Evolutionary conservation across 1,140 invertebrate species (phyloP).

Genomic region (Diuraphis noxia): DNA sequence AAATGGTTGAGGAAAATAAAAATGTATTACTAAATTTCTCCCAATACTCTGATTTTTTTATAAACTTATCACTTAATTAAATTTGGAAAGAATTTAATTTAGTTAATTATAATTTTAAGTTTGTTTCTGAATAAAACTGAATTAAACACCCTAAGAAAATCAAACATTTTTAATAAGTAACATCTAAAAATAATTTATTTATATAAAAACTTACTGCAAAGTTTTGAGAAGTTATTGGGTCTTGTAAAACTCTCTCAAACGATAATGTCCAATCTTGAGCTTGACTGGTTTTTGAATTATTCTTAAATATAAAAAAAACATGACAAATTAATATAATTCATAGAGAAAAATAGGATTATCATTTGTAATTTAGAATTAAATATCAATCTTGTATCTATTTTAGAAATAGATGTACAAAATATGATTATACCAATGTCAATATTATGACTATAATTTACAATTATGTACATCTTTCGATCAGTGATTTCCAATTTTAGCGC

Average conservation of each 20-base stretch:
- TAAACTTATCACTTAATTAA: neutral
- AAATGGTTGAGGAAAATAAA: neutral
- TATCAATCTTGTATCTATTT: neutral
- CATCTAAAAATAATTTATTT: neutral
- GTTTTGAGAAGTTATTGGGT: conserved; percentile 81
- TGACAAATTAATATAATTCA: neutral
- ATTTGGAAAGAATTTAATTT: neutral
- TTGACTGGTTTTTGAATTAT: conserved; percentile 60
- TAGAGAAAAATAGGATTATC: neutral
- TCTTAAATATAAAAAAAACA: conserved; percentile 58
- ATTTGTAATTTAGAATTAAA: neutral
- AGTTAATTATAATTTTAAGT: neutral
- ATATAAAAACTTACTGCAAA: conserved; percentile 76
- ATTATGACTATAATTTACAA: neutral
- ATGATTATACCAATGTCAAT: neutral
- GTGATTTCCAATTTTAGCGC: neutral
- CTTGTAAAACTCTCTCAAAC: conserved; percentile 87
- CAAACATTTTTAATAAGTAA: too few relatives aligned
- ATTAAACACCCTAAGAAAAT: neutral
- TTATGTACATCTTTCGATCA: neutral
- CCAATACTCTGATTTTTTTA: neutral
- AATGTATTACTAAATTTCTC: neutral
- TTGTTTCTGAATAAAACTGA: neutral
- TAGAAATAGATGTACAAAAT: neutral
- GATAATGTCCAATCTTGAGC: conserved; percentile 79